phyloP scores from a whole-genome alignment of 2,797 vertebrate species.

The Xerus rutilus region DNA sequence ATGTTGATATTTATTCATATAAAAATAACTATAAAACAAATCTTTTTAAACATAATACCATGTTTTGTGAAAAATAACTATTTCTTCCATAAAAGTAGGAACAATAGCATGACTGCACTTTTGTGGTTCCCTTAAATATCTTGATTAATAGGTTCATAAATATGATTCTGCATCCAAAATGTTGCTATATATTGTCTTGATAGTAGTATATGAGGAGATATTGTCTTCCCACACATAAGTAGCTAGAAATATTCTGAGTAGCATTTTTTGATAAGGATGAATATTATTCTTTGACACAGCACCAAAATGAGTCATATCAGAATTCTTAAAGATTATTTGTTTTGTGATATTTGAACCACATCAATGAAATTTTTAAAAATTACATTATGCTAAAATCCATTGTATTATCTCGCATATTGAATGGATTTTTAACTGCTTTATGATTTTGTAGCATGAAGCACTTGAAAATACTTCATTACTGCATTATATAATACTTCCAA shows the following conservation, averaged over 20 bases:
- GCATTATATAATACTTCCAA: not conserved
- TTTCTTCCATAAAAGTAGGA: not conserved
- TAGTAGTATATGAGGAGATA: not conserved
- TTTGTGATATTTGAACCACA: not conserved
- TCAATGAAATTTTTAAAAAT: not conserved
- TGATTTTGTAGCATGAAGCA: not conserved
- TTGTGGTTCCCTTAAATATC: not conserved
- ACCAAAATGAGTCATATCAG: not conserved
- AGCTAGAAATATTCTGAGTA: not conserved
- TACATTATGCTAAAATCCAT: not conserved
- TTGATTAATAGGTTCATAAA: not conserved
- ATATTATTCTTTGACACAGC: not conserved
- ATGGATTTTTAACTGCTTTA: not conserved
- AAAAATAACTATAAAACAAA: not conserved
- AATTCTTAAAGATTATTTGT: not conserved
- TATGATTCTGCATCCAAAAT: not conserved
- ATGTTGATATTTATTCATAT: not conserved
- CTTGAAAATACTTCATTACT: not conserved
- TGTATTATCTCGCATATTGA: not conserved
- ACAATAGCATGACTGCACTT: not conserved
- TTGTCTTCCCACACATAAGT: not conserved
- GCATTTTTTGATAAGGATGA: not conserved
- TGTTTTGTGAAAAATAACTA: not conserved
- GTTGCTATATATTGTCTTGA: not conserved
- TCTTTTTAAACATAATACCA: not conserved